These are phyloP conservation scores for Cyprinodon variegatus DNA, from an alignment of 2,113 vertebrate genomes.

Conservation along the genomic window DNA sequence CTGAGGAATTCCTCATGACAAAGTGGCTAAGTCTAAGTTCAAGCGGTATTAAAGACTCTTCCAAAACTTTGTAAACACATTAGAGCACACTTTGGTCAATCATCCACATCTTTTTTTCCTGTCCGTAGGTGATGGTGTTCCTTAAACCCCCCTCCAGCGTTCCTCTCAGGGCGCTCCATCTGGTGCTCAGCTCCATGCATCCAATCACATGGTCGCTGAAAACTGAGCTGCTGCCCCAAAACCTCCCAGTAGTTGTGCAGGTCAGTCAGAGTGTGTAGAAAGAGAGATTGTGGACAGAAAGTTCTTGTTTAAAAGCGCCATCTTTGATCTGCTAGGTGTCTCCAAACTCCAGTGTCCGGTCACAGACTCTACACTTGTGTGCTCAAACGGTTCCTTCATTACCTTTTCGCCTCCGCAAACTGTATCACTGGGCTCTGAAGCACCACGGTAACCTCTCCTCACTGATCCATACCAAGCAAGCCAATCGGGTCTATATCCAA, in stretches of 20 bases:
- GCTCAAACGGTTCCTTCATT: conserved; percentile 55
- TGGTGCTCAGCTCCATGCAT: conserved; percentile 77
- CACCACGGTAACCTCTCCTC: conserved; percentile 76
- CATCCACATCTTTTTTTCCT: not conserved
- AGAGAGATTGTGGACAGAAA: not conserved
- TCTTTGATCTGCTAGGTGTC: conserved; percentile 59
- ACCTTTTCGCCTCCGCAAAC: conserved; percentile 60
- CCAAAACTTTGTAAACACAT: not conserved
- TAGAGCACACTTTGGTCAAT: not conserved
- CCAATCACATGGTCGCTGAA: conserved; percentile 73
- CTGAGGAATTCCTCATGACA: no score
- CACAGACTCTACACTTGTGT: conserved; percentile 29
- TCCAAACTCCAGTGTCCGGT: conserved; percentile 64
- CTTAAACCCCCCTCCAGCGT: conserved; percentile 59
- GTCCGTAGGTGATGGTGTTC: conserved; percentile 73
- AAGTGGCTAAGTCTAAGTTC: not conserved
- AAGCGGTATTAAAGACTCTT: not conserved
- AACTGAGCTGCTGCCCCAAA: conserved; percentile 55
- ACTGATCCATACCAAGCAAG: conserved; percentile 65
- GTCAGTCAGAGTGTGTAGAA: conserved; percentile 43
- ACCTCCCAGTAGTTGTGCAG: conserved; percentile 71
- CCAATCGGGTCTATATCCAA: conserved; percentile 72
- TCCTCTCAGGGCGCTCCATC: conserved; percentile 51
- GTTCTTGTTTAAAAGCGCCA: not conserved
- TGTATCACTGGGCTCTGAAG: conserved; percentile 76